Percentiles rank a stretch among this genome's conserved stretches.
phyloP scores from a whole-genome alignment of 2,797 vertebrate genomes.

The Sebastes elongatus region DNA sequence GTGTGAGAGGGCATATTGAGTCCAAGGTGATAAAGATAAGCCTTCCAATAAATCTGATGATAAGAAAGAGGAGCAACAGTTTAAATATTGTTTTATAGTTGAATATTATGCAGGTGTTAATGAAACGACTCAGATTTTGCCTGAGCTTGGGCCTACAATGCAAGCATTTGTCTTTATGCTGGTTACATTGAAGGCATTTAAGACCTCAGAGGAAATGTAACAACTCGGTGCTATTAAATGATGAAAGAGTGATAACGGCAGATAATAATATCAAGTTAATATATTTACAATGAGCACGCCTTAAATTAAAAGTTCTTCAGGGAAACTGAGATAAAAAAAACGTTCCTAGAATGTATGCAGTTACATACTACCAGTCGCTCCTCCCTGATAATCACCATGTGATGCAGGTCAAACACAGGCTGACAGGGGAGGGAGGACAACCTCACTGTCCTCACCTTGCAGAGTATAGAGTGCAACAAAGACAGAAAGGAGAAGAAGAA shows the following conservation, averaged over 20 bases:
- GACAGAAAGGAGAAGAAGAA: neutral
- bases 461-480: slow-evolving; percentile 4
- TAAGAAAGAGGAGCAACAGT: slow-evolving; percentile 43
- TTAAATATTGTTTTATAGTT: slow-evolving; percentile 19
- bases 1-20: slow-evolving; percentile 44
- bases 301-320: neutral
- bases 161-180: neutral
- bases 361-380: slow-evolving; percentile 32
- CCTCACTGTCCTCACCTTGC: slow-evolving; percentile 8
- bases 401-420: slow-evolving; percentile 53
- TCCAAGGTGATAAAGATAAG: slow-evolving; percentile 56
- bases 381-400: slow-evolving; percentile 66
- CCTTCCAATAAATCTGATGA: slow-evolving; percentile 49
- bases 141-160: neutral
- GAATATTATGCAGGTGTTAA: slow-evolving; percentile 23
- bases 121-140: neutral
- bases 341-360: slow-evolving; percentile 27
- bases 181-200: neutral
- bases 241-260: neutral
- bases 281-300: slow-evolving; percentile 5
- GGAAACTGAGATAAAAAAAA: neutral
- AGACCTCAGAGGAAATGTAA: neutral
- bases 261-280: neutral
- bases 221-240: neutral
- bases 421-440: slow-evolving; percentile 28